Evolutionary conservation across 2,888 invertebrate species (phyloP), one percentile per base, ranked within the genome.

Genomic region (Oxycera nigricornis): DNA sequence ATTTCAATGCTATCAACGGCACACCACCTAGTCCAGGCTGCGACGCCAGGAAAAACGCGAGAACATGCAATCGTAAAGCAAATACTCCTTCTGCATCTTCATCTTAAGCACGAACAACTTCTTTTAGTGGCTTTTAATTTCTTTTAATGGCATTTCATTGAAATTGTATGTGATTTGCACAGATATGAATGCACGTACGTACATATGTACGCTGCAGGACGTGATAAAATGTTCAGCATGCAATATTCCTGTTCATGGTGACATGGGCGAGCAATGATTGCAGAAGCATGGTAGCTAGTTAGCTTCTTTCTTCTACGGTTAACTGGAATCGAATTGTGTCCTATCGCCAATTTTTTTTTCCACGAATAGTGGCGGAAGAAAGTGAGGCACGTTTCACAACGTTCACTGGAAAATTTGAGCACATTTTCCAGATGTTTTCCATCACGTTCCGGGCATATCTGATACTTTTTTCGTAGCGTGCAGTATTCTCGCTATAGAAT

Each of bases 51-150:
- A 72, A 74, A 62, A 61, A 22, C 62, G 50, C n/a, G 17, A 52
- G 52, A 17, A 52, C 46, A 55, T 46, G 73, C 73, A 61, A 50
- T 24, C 6, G 17, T 55, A 24, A 20, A 55, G 17, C n/a, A 3
- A 24, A 31, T 24, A 72, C 61, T 61, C n/a, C n/a, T n/a, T n/a
- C n/a, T n/a, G n/a, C n/a, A n/a, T n/a, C n/a, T n/a, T n/a, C n/a
- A n/a, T 52, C 75, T 75, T 75, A 68, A 75, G 70, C 75, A 75
- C 75, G 75, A 75, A 73, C 73, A 73, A 46, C 73, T 73, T 68
- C 57, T 52, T 70, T 70, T 41, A 61, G 62, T 61, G 73, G 61
- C 73, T 75, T 75, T 70, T 73, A 73, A 73, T 70, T 73, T 73
- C 68, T 72, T 70, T 70, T 59, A 68, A 70, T 70, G 73, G 61